Conservation (phyloP, 1,140 invertebrate species). For the Luehdorfia chinensis region DNA sequence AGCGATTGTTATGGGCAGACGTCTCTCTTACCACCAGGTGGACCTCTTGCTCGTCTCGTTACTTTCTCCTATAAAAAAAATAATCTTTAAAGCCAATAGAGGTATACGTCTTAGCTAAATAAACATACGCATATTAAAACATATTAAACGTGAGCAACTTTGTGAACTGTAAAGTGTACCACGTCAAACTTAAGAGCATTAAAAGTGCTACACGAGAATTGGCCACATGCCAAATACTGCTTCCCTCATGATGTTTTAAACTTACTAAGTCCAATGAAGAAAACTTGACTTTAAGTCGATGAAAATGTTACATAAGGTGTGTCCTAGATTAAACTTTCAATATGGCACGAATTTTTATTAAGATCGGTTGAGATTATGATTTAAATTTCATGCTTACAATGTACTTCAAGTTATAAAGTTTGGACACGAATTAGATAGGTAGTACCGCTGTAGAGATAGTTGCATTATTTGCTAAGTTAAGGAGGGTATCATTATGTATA, state of each 20-base stretch:
- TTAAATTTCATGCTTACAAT: too few relatives aligned
- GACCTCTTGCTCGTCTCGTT: too few relatives aligned
- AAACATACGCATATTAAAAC: too few relatives aligned
- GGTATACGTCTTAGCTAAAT: background rate
- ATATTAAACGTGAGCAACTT: slow-evolving; percentile 10
- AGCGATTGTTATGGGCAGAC: too few relatives aligned
- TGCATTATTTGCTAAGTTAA: too few relatives aligned
- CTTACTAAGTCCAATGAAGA: slow-evolving; percentile 16
- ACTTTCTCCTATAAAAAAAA: too few relatives aligned
- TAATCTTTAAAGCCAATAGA: background rate
- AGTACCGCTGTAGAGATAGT: too few relatives aligned
- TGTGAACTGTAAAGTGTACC: slow-evolving; percentile 12
- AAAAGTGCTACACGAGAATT: slow-evolving; percentile 15
- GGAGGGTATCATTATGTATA: too few relatives aligned
- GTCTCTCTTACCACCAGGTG: too few relatives aligned
- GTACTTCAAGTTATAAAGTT: too few relatives aligned
- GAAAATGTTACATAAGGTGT: slow-evolving; percentile 4
- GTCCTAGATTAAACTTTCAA: slow-evolving; percentile 12
- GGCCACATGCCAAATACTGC: slow-evolving; percentile 8
- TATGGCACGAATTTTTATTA: background rate
- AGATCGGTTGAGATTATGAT: background rate
- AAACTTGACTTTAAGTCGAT: slow-evolving; percentile 12
- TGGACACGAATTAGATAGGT: too few relatives aligned
- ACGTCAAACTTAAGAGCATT: slow-evolving; percentile 16
- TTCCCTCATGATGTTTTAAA: slow-evolving; percentile 14